A percentile compares a stretch with the other conserved stretches of the same genome.
phyloP scores from a whole-genome alignment of 2,113 vertebrate species.

The Pseudorectes ferrugineus region DNA sequence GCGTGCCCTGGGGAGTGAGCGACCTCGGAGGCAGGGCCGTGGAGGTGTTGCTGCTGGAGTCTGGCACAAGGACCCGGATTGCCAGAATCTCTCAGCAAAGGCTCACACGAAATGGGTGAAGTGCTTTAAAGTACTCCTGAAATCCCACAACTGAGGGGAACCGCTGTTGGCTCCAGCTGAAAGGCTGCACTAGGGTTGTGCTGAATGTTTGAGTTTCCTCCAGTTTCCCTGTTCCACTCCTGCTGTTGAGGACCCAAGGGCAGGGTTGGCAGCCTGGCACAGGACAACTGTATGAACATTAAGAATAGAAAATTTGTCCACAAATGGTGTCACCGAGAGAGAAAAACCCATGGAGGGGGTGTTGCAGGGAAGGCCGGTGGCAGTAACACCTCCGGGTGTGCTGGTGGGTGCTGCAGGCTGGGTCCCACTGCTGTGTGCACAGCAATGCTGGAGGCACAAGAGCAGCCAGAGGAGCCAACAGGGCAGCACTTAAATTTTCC shows the following conservation, averaged over 20 bases:
- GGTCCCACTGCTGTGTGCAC: accelerated
- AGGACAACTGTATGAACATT: accelerated
- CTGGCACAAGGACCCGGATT: too few relatives aligned
- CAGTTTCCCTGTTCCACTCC: accelerated
- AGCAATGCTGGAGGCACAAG: background rate
- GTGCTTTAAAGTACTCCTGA: background rate
- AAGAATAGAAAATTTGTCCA: background rate
- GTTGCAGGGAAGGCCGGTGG: background rate
- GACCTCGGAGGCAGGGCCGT: background rate
- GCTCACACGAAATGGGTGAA: accelerated
- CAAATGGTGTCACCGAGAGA: accelerated
- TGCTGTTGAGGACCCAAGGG: background rate
- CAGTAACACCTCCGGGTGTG: background rate
- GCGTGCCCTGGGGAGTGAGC: background rate
- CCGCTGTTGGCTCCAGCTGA: background rate
- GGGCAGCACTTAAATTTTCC: too few relatives aligned
- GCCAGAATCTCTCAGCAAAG: background rate
- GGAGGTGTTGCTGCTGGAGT: background rate
- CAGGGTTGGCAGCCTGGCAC: background rate
- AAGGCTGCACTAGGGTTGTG: accelerated
- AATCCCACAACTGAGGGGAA: background rate
- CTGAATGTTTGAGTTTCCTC: accelerated
- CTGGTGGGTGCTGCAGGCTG: background rate
- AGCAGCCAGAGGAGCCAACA: background rate
- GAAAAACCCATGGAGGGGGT: background rate